Conservation (phyloP, 2,113 vertebrate species). For the Suncus etruscus region DNA sequence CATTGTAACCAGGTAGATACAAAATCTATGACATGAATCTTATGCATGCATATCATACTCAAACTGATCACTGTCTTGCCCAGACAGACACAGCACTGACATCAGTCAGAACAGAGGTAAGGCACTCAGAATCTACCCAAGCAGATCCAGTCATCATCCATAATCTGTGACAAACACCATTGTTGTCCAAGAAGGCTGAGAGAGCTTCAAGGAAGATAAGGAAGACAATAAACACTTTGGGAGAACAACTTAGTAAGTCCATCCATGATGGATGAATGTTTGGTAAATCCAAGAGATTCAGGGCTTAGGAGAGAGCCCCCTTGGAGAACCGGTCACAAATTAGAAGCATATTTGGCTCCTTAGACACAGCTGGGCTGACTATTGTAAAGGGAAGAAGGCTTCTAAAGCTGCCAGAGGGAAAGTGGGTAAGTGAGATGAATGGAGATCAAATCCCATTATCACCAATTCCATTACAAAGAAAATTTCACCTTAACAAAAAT, state of each 20-base stretch:
- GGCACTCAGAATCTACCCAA: slow-evolving; percentile 2
- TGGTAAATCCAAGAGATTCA: slow-evolving; percentile 50
- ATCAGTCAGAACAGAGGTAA: neutral
- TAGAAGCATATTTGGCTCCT: slow-evolving; percentile 45
- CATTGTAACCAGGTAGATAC: neutral
- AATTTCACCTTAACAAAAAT: slow-evolving; percentile 79
- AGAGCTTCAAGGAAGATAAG: slow-evolving; percentile 31
- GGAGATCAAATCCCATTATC: slow-evolving; percentile 75
- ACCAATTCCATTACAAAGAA: slow-evolving; percentile 77
- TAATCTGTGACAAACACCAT: neutral
- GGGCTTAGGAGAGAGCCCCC: neutral
- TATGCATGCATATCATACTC: neutral
- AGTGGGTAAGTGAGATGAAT: slow-evolving; percentile 72
- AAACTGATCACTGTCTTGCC: neutral
- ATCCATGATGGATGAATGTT: neutral
- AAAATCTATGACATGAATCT: neutral
- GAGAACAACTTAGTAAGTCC: slow-evolving; percentile 13
- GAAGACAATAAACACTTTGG: neutral
- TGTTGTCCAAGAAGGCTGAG: neutral
- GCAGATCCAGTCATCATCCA: neutral
- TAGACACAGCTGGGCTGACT: slow-evolving; percentile 25
- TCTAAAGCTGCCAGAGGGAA: slow-evolving; percentile 68
- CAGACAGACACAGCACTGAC: neutral
- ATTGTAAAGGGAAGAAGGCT: slow-evolving; percentile 10
- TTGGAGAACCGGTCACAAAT: slow-evolving; percentile 60